Conservation (phyloP, 2,113 vertebrate genomes). For the Octodon degus region DNA sequence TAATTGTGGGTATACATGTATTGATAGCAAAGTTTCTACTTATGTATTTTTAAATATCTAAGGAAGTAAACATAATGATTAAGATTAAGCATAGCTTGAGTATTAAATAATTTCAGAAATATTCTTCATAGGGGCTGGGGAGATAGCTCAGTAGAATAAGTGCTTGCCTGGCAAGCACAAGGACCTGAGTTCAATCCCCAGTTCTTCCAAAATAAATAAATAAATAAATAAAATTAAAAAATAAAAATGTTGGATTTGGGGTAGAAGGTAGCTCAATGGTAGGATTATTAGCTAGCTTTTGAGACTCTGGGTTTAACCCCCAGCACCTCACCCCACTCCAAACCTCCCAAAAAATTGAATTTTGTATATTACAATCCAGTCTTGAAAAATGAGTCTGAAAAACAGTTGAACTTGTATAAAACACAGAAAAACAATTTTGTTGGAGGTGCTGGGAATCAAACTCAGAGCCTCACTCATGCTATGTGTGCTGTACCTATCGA, state of each 20-base stretch:
- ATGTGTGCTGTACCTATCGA: too few relatives aligned
- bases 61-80: conserved; percentile 88
- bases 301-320: conserved; percentile 91
- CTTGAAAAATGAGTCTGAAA: neutral
- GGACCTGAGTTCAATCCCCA: too few relatives aligned
- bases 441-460: neutral
- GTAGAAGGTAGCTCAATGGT: neutral
- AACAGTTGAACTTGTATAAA: neutral
- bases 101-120: conserved; percentile 75
- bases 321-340: neutral
- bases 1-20: conserved; percentile 85
- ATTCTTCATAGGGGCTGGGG: neutral
- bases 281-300: neutral
- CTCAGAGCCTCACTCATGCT: neutral
- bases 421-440: neutral
- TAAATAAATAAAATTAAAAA: too few relatives aligned
- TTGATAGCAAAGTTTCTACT: conserved; percentile 88
- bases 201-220: too few relatives aligned
- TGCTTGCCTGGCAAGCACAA: too few relatives aligned
- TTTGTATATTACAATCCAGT: neutral
- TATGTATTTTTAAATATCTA: conserved; percentile 85
- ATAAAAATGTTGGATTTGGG: conserved; percentile 93
- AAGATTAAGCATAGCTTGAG: conserved; percentile 91
- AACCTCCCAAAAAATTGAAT: neutral
- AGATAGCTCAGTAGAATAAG: too few relatives aligned